phyloP scores from a whole-genome alignment of 2,113 vertebrate species.

The Bubalus kerabau region DNA sequence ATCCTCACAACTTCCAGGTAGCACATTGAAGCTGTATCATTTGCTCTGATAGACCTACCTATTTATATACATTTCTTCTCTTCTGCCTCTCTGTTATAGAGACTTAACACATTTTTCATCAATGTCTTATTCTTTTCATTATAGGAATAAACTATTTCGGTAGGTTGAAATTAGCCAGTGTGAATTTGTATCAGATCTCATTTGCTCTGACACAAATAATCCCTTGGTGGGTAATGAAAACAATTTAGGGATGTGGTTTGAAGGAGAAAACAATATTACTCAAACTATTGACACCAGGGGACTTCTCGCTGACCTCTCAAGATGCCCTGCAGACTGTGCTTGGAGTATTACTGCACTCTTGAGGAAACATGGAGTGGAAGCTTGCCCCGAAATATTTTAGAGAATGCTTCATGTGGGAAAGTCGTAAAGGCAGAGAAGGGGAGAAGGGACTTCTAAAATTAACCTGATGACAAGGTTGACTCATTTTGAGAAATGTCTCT shows the following conservation, averaged over 20 bases:
- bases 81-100: background rate
- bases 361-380: constrained; percentile 3
- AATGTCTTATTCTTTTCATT: constrained; percentile 25
- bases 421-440: background rate
- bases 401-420: background rate
- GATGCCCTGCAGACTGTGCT: constrained; percentile 20
- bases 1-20: background rate
- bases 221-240: constrained; percentile 48
- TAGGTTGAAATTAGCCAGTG: constrained; percentile 39
- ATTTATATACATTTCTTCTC: background rate
- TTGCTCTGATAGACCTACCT: background rate
- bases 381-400: constrained; percentile 8
- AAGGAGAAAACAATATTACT: constrained; percentile 55
- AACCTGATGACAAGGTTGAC: background rate
- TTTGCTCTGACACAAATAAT: constrained; percentile 38
- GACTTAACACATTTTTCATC: background rate
- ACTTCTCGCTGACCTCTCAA: constrained; percentile 6
- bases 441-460: background rate
- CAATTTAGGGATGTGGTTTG: constrained; percentile 55
- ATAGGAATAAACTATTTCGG: constrained; percentile 1
- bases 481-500: background rate
- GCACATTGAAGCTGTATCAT: background rate
- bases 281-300: constrained; percentile 22
- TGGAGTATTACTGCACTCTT: background rate
- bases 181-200: constrained; percentile 56